Percentiles rank a stretch among this genome's conserved stretches.
Evolutionary conservation across 1,140 invertebrate genomes (phyloP).

Genomic region (Prorops nasuta): DNA sequence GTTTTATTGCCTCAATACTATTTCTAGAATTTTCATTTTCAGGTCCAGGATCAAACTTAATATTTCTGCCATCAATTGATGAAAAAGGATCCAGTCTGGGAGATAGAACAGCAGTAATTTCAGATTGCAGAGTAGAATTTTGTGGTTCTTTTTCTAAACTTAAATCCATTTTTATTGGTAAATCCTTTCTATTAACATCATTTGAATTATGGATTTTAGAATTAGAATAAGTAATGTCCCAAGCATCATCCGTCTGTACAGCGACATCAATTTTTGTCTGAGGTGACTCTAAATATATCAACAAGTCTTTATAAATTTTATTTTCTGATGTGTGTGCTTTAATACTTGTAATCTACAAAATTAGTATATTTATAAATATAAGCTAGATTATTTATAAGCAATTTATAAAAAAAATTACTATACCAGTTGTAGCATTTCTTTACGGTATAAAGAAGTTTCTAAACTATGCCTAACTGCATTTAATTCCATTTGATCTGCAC

Average conservation of each 20-base stretch:
- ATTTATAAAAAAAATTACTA: conserved; percentile 1
- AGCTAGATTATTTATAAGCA: background rate
- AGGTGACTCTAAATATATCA: conserved; percentile 27
- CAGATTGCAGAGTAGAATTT: too few species aligned
- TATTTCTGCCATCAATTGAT: too few species aligned
- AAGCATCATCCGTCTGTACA: conserved; percentile 40
- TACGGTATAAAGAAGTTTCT: conserved; percentile 33
- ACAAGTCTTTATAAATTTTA: conserved; percentile 34
- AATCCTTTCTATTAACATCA: too few species aligned
- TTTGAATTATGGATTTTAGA: too few species aligned
- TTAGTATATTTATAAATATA: background rate
- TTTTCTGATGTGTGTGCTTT: conserved; percentile 29
- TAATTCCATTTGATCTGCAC: conserved; percentile 35
- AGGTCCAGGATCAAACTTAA: too few species aligned
- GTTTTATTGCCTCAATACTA: too few species aligned
- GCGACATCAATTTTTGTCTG: conserved; percentile 25
- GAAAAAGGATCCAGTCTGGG: too few species aligned
- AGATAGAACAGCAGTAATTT: too few species aligned
- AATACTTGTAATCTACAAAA: conserved; percentile 34
- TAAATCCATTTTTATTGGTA: too few species aligned
- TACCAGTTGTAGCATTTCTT: conserved; percentile 39
- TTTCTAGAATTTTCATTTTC: too few species aligned
- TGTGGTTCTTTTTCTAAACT: too few species aligned
- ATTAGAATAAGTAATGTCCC: too few species aligned
- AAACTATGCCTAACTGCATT: conserved; percentile 32